Conservation (phyloP, 2,797 vertebrate genomes). For the Jordanella pulchra region DNA sequence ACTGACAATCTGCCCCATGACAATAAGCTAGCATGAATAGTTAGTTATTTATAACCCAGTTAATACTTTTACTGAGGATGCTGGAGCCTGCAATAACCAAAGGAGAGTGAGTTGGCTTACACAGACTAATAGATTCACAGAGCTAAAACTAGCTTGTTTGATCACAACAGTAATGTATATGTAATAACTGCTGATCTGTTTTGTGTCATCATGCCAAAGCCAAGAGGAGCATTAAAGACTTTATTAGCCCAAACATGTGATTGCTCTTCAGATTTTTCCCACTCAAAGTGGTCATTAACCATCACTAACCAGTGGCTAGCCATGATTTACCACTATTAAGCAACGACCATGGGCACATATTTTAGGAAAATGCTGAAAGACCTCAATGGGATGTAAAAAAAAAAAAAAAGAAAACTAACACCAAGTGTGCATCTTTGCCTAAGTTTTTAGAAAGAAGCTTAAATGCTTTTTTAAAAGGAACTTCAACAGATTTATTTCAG, state of each 20-base stretch:
- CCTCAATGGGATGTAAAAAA: no score
- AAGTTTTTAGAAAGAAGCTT: no score
- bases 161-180: not conserved
- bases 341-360: not conserved
- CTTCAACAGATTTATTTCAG: no score
- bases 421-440: no score
- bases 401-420: no score
- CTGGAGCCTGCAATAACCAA: not conserved
- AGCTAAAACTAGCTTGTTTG: no score
- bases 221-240: not conserved
- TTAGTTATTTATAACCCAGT: not conserved
- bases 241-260: not conserved
- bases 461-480: no score
- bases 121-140: slow-evolving; percentile 35
- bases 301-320: no score
- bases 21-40: not conserved
- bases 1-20: slow-evolving; percentile 13
- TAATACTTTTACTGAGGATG: not conserved
- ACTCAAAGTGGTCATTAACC: not conserved
- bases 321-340: not conserved
- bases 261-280: no score
- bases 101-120: slow-evolving; percentile 10
- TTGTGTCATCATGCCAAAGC: not conserved
- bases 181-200: not conserved
- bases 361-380: no score